Evolutionary conservation across 1,140 invertebrate species (phyloP).

Genomic region (Camponotus pennsylvanicus): DNA sequence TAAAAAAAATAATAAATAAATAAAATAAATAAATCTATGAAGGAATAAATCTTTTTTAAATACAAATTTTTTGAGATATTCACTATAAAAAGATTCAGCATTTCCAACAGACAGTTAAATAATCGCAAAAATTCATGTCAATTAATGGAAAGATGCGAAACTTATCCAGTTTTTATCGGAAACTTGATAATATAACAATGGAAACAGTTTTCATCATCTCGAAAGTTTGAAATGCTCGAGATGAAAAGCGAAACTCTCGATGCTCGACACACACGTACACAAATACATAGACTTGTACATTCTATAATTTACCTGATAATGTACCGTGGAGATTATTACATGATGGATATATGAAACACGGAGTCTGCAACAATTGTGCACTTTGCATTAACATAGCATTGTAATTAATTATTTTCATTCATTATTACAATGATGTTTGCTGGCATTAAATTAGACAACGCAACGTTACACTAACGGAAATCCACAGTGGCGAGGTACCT

Average conservation of each 20-base stretch:
- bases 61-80: neutral
- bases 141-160: conserved; percentile 24
- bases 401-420: conserved; percentile 58
- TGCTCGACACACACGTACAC: neutral
- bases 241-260: neutral
- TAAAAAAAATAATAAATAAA: too few species aligned
- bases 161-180: neutral
- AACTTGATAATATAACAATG: conserved; percentile 5
- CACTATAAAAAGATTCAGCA: neutral
- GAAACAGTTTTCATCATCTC: conserved; percentile 7
- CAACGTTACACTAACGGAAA: conserved; percentile 15
- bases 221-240: conserved; percentile 25
- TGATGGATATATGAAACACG: conserved; percentile 23
- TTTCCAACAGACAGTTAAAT: neutral
- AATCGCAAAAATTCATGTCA: neutral
- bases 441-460: conserved; percentile 49
- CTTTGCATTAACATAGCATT: conserved; percentile 29
- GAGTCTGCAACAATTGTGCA: conserved; percentile 28
- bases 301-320: conserved; percentile 52
- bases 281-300: neutral
- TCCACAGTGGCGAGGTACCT: neutral
- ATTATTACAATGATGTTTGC: conserved; percentile 56
- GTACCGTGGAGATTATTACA: conserved; percentile 29
- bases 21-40: too few species aligned
- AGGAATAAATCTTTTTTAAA: neutral